Conservation (phyloP, 2,888 invertebrate species). For the Mantis religiosa region DNA sequence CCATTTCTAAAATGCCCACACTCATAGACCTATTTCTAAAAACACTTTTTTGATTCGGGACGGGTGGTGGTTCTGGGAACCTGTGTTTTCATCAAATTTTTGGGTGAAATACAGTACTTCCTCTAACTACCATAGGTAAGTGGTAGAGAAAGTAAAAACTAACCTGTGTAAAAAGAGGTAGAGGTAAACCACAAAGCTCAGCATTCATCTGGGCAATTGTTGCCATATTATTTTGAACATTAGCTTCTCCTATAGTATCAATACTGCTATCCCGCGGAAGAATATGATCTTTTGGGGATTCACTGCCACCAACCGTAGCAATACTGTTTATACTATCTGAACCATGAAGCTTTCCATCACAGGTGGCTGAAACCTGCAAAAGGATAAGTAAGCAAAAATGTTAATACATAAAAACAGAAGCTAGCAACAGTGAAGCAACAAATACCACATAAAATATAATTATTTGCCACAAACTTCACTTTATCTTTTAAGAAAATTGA, state of each 20-base stretch:
- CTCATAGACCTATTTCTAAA: too few relatives aligned
- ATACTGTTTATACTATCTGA: slow-evolving; percentile 13
- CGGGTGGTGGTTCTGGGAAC: too few relatives aligned
- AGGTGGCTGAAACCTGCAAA: background rate
- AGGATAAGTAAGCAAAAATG: background rate
- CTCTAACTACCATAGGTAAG: background rate
- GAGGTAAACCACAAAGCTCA: slow-evolving; percentile 80
- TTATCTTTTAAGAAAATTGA: too few relatives aligned
- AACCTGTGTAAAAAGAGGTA: slow-evolving; percentile 78
- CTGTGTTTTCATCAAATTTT: too few relatives aligned
- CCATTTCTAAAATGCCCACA: too few relatives aligned
- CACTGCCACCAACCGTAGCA: background rate
- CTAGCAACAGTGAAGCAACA: too few relatives aligned
- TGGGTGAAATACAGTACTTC: too few relatives aligned
- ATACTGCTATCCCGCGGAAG: slow-evolving; percentile 8
- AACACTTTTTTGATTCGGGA: too few relatives aligned
- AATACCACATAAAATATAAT: too few relatives aligned
- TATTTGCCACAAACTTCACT: too few relatives aligned
- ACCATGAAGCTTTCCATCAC: slow-evolving; percentile 5
- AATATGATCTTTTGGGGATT: background rate
- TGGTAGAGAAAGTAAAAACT: background rate
- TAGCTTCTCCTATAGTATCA: slow-evolving; percentile 10
- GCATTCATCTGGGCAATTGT: slow-evolving; percentile 59
- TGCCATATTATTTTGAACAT: slow-evolving; percentile 28
- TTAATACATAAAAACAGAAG: too few relatives aligned